Percentiles rank a stretch among this genome's conserved stretches.
phyloP scores from a whole-genome alignment of 1,140 invertebrate genomes.

The Plectrocnemia conspersa region DNA sequence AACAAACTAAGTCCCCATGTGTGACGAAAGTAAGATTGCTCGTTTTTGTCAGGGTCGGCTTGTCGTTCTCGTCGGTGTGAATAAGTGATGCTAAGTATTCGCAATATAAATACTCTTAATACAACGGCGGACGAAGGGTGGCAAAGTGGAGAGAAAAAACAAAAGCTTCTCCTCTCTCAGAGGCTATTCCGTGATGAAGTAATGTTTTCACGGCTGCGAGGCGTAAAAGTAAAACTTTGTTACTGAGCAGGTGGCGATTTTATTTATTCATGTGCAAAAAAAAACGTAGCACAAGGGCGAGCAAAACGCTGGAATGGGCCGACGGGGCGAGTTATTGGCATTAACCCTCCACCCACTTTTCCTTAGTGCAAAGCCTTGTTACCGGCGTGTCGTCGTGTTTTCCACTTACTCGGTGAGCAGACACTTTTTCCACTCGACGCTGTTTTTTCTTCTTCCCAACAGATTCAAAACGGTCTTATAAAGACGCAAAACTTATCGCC shows the following conservation, averaged over 20 bases:
- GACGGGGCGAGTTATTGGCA: slow-evolving; percentile 27
- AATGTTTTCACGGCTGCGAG: slow-evolving; percentile 13
- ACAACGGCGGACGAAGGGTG: slow-evolving; percentile 7
- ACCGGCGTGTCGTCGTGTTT: slow-evolving; percentile 19
- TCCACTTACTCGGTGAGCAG: neutral
- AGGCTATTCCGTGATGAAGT: slow-evolving; percentile 19
- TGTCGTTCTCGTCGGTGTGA: too few relatives aligned
- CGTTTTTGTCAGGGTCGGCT: too few relatives aligned
- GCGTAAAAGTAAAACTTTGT: slow-evolving; percentile 33
- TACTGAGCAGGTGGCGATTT: slow-evolving; percentile 33
- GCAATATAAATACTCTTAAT: too few relatives aligned
- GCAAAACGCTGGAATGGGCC: slow-evolving; percentile 15
- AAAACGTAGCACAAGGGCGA: slow-evolving; percentile 21
- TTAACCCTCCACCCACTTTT: slow-evolving; percentile 10
- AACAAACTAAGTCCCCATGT: too few relatives aligned
- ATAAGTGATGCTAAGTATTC: too few relatives aligned
- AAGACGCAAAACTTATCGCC: neutral
- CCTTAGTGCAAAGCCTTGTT: slow-evolving; percentile 35
- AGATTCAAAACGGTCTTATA: neutral
- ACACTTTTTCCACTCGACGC: slow-evolving; percentile 3
- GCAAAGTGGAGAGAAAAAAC: slow-evolving; percentile 23
- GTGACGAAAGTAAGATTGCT: too few relatives aligned
- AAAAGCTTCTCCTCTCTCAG: slow-evolving; percentile 18
- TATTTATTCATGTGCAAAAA: slow-evolving; percentile 36
- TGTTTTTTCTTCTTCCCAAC: neutral